Evolutionary conservation across 2,797 vertebrate species (phyloP), one percentile per base, ranked within the genome.

Genomic region (Synanceia verrucosa): DNA sequence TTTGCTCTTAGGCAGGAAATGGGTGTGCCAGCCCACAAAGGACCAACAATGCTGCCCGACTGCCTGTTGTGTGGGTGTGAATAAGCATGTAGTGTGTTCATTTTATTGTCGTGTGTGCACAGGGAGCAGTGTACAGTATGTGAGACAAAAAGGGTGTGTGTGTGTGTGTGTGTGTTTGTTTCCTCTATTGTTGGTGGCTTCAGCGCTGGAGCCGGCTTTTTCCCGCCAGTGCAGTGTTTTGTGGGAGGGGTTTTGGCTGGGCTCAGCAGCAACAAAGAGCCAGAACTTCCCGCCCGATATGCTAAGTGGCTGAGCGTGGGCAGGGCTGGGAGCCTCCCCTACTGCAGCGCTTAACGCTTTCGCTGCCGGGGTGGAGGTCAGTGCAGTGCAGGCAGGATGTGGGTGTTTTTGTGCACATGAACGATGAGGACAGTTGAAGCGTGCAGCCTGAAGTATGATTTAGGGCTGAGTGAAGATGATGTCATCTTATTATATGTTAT

Each of bases 191-290:
- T 88, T 65, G 65, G 70, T 76, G 86, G 73, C 82, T 84, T 75
- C 50, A 76, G 73, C 52, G 29, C 70, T 44, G 53, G 37, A 77
- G 86, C 86, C 77, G 79, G 85, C 78, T 69, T 88, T 94, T 95
- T 95, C 93, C 93, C 93, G 92, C 94, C 93, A 94, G 90, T 90
- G 83, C 90, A 56, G 92, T 51, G 82, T 81, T 83, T 88, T 82
- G 87, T 90, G 90, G 91, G 92, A 69, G 93, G 87, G 83, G 87
- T 36, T 70, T 73, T 83, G 70, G 72, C 88, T 24, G 50, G 1
- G 47, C 46, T 84, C 69, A 73, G 67, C 79, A 63, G 86, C 87
- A 90, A 89, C 86, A 88, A 87, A 91, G 86, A 59, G 37, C 44
- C 76, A 60, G 48, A 37, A 82, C 81, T 91, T 91, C 92, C 86